These are phyloP conservation scores for Borostomias antarcticus DNA, from an alignment of 2,797 vertebrate species.

Conservation along the genomic window DNA sequence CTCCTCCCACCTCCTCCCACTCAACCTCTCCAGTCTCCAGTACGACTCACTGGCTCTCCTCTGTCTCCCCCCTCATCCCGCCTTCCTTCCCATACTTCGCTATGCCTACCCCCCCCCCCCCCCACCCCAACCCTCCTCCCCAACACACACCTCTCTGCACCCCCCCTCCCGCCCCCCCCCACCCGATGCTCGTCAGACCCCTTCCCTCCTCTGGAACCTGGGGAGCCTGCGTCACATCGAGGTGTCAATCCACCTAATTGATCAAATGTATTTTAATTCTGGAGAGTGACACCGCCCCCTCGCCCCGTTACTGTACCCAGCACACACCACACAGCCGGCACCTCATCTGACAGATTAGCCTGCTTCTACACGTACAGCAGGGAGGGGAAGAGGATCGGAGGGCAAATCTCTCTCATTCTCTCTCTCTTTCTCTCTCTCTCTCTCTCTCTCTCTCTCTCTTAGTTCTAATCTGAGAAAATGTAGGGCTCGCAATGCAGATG, in stretches of 20 bases:
- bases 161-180: slow-evolving; percentile 35
- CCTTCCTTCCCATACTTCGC: neutral
- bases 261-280: slow-evolving; percentile 63
- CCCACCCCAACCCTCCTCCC: slow-evolving; percentile 47
- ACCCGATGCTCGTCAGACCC: slow-evolving; percentile 62
- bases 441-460: slow-evolving; percentile 11
- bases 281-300: slow-evolving; percentile 21
- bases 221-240: slow-evolving; percentile 52
- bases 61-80: neutral
- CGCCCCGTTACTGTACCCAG: slow-evolving; percentile 4
- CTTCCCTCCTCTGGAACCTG: slow-evolving; percentile 55
- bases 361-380: slow-evolving; percentile 5
- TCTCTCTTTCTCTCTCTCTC: slow-evolving; percentile 15
- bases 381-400: neutral
- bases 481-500: slow-evolving; percentile 35
- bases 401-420: slow-evolving; percentile 26
- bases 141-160: too few species aligned
- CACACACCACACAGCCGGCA: slow-evolving; percentile 18
- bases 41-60: slow-evolving; percentile 14
- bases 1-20: slow-evolving; percentile 4
- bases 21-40: neutral
- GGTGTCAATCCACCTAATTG: slow-evolving; percentile 65
- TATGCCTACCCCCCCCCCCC: neutral
- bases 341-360: slow-evolving; percentile 33
- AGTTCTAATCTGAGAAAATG: slow-evolving; percentile 31